phyloP scores from a whole-genome alignment of 1,140 invertebrate species.

The Drosophila leontia region DNA sequence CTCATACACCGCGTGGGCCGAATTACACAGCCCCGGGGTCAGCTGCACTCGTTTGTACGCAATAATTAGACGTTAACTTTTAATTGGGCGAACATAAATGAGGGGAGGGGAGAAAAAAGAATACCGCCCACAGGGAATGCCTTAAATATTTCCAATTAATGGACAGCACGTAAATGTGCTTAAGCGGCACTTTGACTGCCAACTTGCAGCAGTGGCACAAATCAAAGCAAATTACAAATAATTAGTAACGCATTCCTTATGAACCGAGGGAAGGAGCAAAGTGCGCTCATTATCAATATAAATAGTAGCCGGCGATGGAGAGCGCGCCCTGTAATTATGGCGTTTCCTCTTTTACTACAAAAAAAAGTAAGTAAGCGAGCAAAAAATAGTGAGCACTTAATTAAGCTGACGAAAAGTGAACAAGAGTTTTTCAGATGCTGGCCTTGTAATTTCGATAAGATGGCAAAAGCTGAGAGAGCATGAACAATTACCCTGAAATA shows the following conservation, averaged over 20 bases:
- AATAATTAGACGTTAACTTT: slow-evolving; percentile 71
- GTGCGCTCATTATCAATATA: slow-evolving; percentile 58
- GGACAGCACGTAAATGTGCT: slow-evolving; percentile 63
- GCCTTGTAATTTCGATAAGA: slow-evolving; percentile 5
- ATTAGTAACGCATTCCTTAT: slow-evolving; percentile 64
- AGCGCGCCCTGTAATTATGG: slow-evolving; percentile 54
- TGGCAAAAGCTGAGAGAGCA: background rate
- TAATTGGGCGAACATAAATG: slow-evolving; percentile 67
- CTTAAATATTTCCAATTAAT: slow-evolving; percentile 59
- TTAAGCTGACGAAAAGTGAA: slow-evolving; percentile 58
- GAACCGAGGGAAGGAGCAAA: slow-evolving; percentile 2
- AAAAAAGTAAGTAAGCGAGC: background rate
- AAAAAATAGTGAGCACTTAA: slow-evolving; percentile 54
- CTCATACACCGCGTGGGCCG: slow-evolving; percentile 66
- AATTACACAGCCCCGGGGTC: slow-evolving; percentile 49
- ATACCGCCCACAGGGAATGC: slow-evolving; percentile 8
- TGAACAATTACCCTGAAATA: background rate
- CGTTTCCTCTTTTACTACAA: slow-evolving; percentile 28
- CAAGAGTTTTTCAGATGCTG: slow-evolving; percentile 29
- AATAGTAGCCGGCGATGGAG: slow-evolving; percentile 18
- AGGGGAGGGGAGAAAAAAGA: slow-evolving; percentile 27
- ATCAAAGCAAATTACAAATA: slow-evolving; percentile 79
- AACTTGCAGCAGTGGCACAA: slow-evolving; percentile 29
- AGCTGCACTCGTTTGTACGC: slow-evolving; percentile 24
- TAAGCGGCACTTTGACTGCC: slow-evolving; percentile 53